Conservation (phyloP, 2,888 invertebrate genomes). For the Hermaeophaga mercurialis region DNA sequence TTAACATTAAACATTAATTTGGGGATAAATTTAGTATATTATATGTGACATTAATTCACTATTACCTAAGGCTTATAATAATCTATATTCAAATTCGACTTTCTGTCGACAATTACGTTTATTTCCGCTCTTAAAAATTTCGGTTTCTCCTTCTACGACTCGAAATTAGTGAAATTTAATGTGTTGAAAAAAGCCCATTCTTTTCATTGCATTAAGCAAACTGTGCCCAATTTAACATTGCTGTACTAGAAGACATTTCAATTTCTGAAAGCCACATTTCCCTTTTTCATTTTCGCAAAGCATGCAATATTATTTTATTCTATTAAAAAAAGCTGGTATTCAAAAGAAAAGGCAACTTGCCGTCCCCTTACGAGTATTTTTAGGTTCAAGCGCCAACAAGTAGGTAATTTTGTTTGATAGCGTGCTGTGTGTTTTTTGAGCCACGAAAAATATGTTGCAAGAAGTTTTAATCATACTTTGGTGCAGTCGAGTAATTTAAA, state of each 20-base stretch:
- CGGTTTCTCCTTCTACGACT: too few species aligned
- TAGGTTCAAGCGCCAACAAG: constrained; percentile 12
- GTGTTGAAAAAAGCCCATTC: too few species aligned
- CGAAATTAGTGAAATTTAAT: too few species aligned
- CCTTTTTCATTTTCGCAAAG: constrained; percentile 16
- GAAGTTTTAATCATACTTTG: background rate
- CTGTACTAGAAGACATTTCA: constrained; percentile 8
- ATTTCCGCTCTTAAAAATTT: too few species aligned
- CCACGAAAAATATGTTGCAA: constrained; percentile 5
- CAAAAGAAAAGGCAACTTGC: constrained; percentile 9
- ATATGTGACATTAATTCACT: too few species aligned
- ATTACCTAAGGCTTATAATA: too few species aligned
- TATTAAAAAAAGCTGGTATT: constrained; percentile 1
- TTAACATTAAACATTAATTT: too few species aligned
- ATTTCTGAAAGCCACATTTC: constrained; percentile 10
- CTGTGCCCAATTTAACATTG: constrained; percentile 9
- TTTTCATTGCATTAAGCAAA: too few species aligned
- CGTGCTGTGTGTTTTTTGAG: constrained; percentile 13
- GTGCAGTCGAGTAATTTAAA: background rate
- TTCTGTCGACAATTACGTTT: too few species aligned
- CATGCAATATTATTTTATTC: constrained; percentile 20
- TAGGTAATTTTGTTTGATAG: constrained; percentile 15
- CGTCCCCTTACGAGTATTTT: constrained; percentile 10
- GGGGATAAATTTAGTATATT: too few species aligned
- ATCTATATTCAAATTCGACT: too few species aligned